Evolutionary conservation across 1,140 invertebrate species (phyloP), one percentile per base, ranked within the genome.

Genomic region (Drosophila varians): DNA sequence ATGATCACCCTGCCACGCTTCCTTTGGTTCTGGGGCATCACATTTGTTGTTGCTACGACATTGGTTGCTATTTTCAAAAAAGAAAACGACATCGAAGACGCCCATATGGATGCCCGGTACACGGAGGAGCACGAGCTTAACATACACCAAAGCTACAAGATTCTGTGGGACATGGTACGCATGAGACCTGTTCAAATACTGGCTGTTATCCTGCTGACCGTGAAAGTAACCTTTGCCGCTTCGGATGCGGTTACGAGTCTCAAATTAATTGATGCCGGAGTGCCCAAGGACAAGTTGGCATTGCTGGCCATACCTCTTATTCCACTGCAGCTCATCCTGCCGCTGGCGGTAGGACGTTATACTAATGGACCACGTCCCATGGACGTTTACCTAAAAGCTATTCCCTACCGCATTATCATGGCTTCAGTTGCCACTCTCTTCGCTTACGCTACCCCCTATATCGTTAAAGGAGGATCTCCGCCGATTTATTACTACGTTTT

Each of bases 211-310:
- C 92, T 99, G 34, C 93, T 99, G 45, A 99, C 98, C 9, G 95
- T 95, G 7, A 99, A 99, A 94, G 97, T 98, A 74, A 98, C 97
- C 12, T 99, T 99, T 93, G 96, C 97, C 51, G 97, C 98, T n/a
- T 95, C 96, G 69, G 99, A 99, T 93, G 94, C 96, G 23, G 96
- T 99, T 0, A 98, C 98, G 14, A 95, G 96, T 25, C 93, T 99
- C 47, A 99, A 99, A 92, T 92, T 99, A 16, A 96, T 99, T 5
- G 98, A 99, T 92, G 94, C 95, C 46, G 99, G 99, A 21, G 96
- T 99, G 40, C 97, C 98, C 0, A 99, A 98, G 90, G 98, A 99
- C 90, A 96, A 97, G 69, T 92, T 99, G 45, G 99, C 98, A 0
- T 91, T 99, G 36, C 92, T 99, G 79, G 96, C 96, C 7, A 94